Percentiles rank a stretch among this genome's conserved stretches.
Conservation (phyloP, 1,140 invertebrate genomes). For the Thaumetopoea pityocampa region DNA sequence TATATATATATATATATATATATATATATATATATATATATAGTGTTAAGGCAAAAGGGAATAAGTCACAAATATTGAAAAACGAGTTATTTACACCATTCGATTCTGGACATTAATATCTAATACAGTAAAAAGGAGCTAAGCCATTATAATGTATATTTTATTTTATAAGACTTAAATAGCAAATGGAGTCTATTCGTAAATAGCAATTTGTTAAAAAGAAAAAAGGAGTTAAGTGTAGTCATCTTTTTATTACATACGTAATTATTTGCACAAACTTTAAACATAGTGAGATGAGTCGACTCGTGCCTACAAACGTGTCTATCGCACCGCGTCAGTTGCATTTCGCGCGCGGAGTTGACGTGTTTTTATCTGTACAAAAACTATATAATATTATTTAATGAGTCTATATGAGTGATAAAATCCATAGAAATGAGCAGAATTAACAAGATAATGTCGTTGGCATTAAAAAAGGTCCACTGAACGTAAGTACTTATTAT, state of each 20-base stretch:
- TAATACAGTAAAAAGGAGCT: too few species aligned
- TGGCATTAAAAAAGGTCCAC: too few species aligned
- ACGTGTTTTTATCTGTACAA: neutral
- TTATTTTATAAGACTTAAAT: neutral
- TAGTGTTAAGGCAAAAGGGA: too few species aligned
- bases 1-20: too few species aligned
- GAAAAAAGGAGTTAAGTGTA: neutral
- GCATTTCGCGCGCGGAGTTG: constrained; percentile 1
- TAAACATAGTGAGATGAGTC: neutral
- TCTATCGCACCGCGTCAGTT: neutral
- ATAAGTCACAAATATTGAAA: too few species aligned
- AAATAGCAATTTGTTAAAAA: neutral
- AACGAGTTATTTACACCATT: too few species aligned
- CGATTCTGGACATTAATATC: too few species aligned
- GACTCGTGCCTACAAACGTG: neutral
- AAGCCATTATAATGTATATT: constrained; percentile 1
- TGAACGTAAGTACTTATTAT: too few species aligned
- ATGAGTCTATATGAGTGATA: neutral
- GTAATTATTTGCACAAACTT: neutral
- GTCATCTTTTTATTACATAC: neutral
- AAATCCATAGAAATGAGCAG: neutral
- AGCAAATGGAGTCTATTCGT: neutral
- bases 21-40: too few species aligned
- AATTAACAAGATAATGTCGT: neutral
- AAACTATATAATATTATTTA: neutral